A percentile compares a stretch with the other conserved stretches of the same genome.
phyloP scores from a whole-genome alignment of 2,797 vertebrate species.

The Leptodactylus fallax region DNA sequence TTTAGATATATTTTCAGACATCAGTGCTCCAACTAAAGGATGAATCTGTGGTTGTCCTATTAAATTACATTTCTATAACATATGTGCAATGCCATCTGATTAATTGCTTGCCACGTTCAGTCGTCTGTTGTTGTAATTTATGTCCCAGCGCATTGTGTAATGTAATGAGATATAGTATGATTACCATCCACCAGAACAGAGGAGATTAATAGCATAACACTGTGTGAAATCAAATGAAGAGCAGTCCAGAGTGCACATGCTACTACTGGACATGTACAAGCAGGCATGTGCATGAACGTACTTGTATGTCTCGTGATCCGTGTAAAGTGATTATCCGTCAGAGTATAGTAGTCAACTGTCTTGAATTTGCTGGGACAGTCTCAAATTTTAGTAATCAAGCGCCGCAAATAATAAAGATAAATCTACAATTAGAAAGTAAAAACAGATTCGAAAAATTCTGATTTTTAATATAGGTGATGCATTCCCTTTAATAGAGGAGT shows the following conservation, averaged over 20 bases:
- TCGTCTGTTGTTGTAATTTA: constrained; percentile 26
- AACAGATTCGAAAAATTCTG: no score
- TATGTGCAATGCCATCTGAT: neutral
- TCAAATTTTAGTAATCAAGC: no score
- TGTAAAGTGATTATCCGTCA: neutral
- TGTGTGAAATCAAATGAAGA: neutral
- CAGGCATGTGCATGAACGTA: neutral
- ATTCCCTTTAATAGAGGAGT: no score
- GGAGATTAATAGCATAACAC: constrained; percentile 6
- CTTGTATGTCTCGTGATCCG: neutral
- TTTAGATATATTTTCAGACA: neutral
- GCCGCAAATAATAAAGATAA: no score
- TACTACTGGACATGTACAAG: neutral
- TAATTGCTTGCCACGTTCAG: neutral
- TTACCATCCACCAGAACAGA: neutral
- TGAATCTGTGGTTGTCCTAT: constrained; percentile 3
- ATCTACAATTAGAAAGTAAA: no score
- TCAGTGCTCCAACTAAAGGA: neutral
- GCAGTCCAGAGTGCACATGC: neutral
- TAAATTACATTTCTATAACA: constrained; percentile 11
- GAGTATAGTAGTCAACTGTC: neutral
- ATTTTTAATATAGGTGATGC: no score
- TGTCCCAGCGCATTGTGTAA: constrained; percentile 9
- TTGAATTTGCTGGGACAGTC: no score
- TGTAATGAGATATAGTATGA: constrained; percentile 18